Evolutionary conservation across 1,140 invertebrate genomes (phyloP), one percentile per base, ranked within the genome.

Genomic region (Scaptomyza graminum): DNA sequence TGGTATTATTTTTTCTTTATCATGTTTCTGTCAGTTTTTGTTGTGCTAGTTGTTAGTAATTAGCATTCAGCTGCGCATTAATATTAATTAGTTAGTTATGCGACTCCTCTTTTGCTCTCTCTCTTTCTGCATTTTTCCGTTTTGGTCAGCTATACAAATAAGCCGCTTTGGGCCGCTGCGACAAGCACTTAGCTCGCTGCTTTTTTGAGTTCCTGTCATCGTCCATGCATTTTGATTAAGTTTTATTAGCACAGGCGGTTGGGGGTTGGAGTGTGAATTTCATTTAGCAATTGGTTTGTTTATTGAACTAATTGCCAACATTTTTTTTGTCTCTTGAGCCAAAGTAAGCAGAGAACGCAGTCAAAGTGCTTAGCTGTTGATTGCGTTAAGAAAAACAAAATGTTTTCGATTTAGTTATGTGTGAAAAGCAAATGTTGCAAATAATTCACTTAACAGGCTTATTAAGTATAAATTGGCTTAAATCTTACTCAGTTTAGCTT

Each of bases 41-140:
- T 68, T 31, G 28, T 39, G 44, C 8, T 28, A 64, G 31, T 78
- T 25, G 72, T 49, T 72, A 54, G 65, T 87, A 87, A 87, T 87
- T 88, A 87, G 83, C 83, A 88, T 79, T 83, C 72, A 34, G 73
- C 73, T 69, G 59, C 71, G 83, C 83, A 87, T 87, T 87, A 88
- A 87, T 87, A 87, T 87, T 87, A 87, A 87, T 87, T 87, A 87
- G 83, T 76, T 87, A 88, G 83, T 88, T 88, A 88, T 74, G 72
- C 51, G 2, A 73, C 63, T 56, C 12, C 62, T 50, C 79, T 67
- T 64, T n/a, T 12, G n/a, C 12, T n/a, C 37, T 5, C 28, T 49
- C 52, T 55, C 57, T 69, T 34, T 44, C 16, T 34, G 7, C 31
- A 9, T 34, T 7, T 31, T 5, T 0, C 18, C 28, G 13, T 9